Conservation (phyloP, 2,797 vertebrate species). For the Typhlichthys eigenmanni region DNA sequence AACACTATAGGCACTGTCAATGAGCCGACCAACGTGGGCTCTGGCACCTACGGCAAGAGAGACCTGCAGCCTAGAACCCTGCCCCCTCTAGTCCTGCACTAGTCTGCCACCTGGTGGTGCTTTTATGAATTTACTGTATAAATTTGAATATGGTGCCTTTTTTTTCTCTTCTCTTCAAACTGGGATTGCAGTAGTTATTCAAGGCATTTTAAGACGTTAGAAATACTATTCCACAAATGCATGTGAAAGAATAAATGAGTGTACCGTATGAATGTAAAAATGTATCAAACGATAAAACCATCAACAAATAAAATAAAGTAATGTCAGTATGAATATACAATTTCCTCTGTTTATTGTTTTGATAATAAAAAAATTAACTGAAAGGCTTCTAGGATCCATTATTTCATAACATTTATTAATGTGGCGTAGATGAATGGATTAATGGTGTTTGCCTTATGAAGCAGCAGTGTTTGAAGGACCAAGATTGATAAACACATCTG, state of each 20-base stretch:
- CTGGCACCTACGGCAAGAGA: slow-evolving; percentile 88
- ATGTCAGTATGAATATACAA: slow-evolving; percentile 46
- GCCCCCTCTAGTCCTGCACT: too few species aligned
- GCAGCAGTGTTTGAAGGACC: slow-evolving; percentile 13
- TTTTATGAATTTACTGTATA: too few species aligned
- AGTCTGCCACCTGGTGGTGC: too few species aligned
- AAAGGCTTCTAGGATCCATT: slow-evolving; percentile 44
- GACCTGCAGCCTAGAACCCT: slow-evolving; percentile 42
- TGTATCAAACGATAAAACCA: slow-evolving; percentile 29
- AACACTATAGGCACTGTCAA: slow-evolving; percentile 81
- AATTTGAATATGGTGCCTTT: background rate
- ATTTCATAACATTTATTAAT: slow-evolving; percentile 14
- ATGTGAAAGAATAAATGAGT: slow-evolving; percentile 42
- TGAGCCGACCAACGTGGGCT: slow-evolving; percentile 85
- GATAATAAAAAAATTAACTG: slow-evolving; percentile 72
- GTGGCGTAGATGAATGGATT: too few species aligned
- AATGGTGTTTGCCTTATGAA: background rate
- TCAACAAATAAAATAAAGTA: slow-evolving; percentile 30
- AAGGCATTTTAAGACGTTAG: slow-evolving; percentile 29
- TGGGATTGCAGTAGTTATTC: slow-evolving; percentile 17
- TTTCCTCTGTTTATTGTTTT: slow-evolving; percentile 56
- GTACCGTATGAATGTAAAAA: background rate
- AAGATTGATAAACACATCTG: background rate
- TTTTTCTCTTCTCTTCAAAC: too few species aligned
- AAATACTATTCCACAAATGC: slow-evolving; percentile 36